Conservation (phyloP, 2,797 vertebrate genomes). For the Gallinago stenura region DNA sequence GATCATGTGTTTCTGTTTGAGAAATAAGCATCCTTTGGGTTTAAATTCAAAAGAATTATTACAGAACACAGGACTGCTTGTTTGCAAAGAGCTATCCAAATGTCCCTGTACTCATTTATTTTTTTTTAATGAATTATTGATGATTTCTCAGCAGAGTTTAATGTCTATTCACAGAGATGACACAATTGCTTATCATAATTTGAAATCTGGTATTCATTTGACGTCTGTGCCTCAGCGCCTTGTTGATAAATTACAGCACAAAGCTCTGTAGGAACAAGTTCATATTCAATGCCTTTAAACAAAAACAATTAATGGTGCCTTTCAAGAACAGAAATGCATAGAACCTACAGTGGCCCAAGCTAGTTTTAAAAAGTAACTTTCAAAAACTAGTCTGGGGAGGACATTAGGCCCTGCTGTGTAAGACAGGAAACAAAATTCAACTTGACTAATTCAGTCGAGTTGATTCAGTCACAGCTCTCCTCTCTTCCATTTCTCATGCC, state of each 20-base stretch:
- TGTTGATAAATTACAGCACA: constrained; percentile 63
- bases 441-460: not conserved
- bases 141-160: constrained; percentile 64
- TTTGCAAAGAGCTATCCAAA: constrained; percentile 53
- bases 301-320: constrained; percentile 43
- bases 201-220: constrained; percentile 74
- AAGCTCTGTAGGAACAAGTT: constrained; percentile 63
- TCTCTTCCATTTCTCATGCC: not conserved
- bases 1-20: not conserved
- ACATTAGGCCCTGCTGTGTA: not conserved
- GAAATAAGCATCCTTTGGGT: not conserved
- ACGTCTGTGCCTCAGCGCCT: constrained; percentile 35
- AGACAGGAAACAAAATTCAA: not conserved
- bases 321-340: constrained; percentile 32
- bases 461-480: not conserved
- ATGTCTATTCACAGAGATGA: constrained; percentile 64
- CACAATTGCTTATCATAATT: constrained; percentile 72
- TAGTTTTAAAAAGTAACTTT: not conserved
- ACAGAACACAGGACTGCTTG: constrained; percentile 15
- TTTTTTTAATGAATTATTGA: constrained; percentile 56
- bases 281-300: constrained; percentile 63
- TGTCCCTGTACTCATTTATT: constrained; percentile 21
- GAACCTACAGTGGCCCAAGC: not conserved
- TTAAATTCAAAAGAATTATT: constrained; percentile 43
- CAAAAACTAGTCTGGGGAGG: not conserved